phyloP scores from a whole-genome alignment of 2,888 invertebrate species.

The Pyrrhia umbra region DNA sequence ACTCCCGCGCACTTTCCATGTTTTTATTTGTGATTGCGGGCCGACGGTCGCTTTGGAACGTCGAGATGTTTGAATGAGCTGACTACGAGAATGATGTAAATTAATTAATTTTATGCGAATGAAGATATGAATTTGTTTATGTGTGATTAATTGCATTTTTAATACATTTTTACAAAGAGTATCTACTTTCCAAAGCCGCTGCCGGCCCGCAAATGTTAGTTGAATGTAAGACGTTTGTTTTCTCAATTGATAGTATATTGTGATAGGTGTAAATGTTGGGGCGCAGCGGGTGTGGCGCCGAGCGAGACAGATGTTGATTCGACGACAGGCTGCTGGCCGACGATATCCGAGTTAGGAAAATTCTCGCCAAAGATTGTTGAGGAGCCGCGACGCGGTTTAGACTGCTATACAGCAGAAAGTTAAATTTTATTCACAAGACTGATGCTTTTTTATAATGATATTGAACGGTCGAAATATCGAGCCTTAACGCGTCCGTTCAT shows the following conservation, averaged over 20 bases:
- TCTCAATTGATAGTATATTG: constrained; percentile 40
- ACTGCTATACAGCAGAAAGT: constrained; percentile 74
- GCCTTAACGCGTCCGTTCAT: constrained; percentile 66
- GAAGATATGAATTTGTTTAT: constrained; percentile 39
- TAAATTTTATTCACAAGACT: constrained; percentile 86
- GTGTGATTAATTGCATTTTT: constrained; percentile 41
- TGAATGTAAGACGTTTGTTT: constrained; percentile 26
- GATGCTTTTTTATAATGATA: constrained; percentile 87
- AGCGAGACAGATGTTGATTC: constrained; percentile 80
- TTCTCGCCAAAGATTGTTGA: constrained; percentile 84
- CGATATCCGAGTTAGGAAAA: constrained; percentile 66
- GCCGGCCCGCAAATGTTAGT: constrained; percentile 28
- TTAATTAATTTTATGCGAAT: constrained; percentile 40
- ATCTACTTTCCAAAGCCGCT: constrained; percentile 3
- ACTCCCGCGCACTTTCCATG: not conserved
- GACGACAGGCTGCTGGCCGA: constrained; percentile 63
- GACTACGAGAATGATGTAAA: constrained; percentile 27
- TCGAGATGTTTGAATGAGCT: not conserved
- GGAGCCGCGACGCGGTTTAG: constrained; percentile 70
- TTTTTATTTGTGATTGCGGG: constrained; percentile 39
- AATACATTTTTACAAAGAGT: constrained; percentile 31
- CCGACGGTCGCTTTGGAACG: constrained; percentile 10
- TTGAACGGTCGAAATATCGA: constrained; percentile 69
- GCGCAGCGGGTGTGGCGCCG: constrained; percentile 46
- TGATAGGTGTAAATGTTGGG: constrained; percentile 27